These are phyloP conservation scores for Orchesella flavescens DNA, from an alignment of 2,888 invertebrate species.

Conservation along the genomic window DNA sequence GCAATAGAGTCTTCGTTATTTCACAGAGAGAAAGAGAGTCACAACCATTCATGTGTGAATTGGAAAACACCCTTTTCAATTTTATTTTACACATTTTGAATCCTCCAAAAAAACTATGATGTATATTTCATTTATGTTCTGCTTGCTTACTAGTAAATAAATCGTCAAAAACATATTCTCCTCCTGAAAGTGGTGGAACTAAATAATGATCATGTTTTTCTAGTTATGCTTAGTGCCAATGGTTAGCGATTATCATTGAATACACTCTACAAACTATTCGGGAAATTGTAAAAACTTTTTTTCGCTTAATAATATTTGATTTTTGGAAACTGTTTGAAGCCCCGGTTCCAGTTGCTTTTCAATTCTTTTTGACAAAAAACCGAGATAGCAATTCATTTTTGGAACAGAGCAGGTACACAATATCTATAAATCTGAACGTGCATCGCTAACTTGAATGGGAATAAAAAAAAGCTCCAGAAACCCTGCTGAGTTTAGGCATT, in stretches of 20 bases:
- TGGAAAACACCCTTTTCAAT: conserved; percentile 56
- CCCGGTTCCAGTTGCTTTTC: too few relatives aligned
- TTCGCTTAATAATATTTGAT: neutral
- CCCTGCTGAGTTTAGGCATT: conserved; percentile 50
- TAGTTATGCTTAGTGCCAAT: neutral
- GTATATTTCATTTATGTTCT: conserved; percentile 39
- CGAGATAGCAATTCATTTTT: too few relatives aligned
- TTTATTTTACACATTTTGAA: conserved; percentile 35
- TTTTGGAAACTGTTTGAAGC: too few relatives aligned
- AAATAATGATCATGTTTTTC: conserved; percentile 3
- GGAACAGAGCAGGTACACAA: too few relatives aligned
- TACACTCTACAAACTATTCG: neutral
- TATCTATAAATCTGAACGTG: too few relatives aligned
- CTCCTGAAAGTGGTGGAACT: neutral
- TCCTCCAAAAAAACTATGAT: conserved; percentile 31
- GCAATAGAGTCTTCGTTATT: neutral
- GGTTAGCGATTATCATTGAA: neutral
- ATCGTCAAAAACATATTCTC: neutral
- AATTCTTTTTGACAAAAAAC: too few relatives aligned
- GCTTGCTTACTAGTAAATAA: conserved; percentile 25
- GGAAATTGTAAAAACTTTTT: neutral
- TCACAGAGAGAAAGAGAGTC: neutral
- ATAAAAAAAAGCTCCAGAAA: conserved; percentile 58
- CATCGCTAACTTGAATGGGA: conserved; percentile 12
- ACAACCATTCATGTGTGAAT: conserved; percentile 53